phyloP scores from a whole-genome alignment of 2,797 vertebrate species.

The Micromesistius poutassou region DNA sequence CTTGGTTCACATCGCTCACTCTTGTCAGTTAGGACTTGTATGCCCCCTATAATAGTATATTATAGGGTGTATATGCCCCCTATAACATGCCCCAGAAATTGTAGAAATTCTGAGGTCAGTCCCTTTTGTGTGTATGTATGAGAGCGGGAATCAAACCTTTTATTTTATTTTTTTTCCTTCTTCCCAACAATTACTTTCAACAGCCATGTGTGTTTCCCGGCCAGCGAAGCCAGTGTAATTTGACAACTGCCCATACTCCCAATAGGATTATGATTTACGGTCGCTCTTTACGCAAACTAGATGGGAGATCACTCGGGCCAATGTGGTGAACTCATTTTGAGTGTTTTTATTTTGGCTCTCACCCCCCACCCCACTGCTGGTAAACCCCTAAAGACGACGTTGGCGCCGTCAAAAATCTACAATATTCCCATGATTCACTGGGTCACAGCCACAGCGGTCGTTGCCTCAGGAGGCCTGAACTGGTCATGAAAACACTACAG shows the following conservation, averaged over 20 bases:
- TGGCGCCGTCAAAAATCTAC: conserved; percentile 24
- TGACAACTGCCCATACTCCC: conserved; percentile 29
- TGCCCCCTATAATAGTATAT: conserved; percentile 5
- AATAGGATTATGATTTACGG: neutral
- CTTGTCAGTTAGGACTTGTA: conserved; percentile 17
- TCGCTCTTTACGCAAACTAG: conserved; percentile 14
- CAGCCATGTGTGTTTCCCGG: conserved; percentile 31
- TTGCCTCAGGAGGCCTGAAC: conserved; percentile 63
- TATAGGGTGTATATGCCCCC: too few relatives aligned
- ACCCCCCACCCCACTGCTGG: neutral
- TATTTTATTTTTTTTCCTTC: neutral
- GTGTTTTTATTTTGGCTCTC: neutral
- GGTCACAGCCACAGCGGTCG: conserved; percentile 34
- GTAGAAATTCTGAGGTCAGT: conserved; percentile 28
- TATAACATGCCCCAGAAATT: neutral
- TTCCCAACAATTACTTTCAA: conserved; percentile 27
- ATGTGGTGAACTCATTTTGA: neutral
- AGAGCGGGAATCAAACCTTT: conserved; percentile 4
- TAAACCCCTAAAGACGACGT: conserved; percentile 20
- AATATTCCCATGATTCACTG: conserved; percentile 29
- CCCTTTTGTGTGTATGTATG: conserved; percentile 19
- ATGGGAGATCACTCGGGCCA: conserved; percentile 22
- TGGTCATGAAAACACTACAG: conserved; percentile 67
- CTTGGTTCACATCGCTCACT: conserved; percentile 15
- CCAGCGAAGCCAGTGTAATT: conserved; percentile 36